A percentile compares a stretch with the other conserved stretches of the same genome.
Evolutionary conservation across 2,113 vertebrate species (phyloP).

Genomic region (Ursus arctos): DNA sequence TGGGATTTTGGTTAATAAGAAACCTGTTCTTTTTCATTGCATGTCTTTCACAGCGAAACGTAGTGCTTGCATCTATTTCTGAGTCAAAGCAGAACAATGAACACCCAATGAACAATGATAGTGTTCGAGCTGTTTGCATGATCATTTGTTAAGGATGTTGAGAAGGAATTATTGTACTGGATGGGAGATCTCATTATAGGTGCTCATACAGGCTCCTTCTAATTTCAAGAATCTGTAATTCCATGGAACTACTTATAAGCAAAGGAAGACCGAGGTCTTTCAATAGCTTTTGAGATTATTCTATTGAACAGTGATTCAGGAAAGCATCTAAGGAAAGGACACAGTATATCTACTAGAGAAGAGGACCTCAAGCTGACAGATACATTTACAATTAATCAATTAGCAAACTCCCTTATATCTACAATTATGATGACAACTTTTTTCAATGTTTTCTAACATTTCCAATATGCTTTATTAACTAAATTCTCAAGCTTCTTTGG

Average conservation of each 20-base stretch:
- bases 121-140: neutral
- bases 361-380: neutral
- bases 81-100: neutral
- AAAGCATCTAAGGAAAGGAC: neutral
- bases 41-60: neutral
- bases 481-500: neutral
- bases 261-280: neutral
- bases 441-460: neutral
- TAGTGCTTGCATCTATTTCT: neutral
- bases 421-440: neutral
- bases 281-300: neutral
- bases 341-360: neutral
- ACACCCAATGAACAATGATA: neutral
- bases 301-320: neutral
- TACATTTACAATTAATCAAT: neutral
- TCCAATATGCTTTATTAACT: neutral
- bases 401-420: neutral
- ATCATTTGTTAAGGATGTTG: neutral
- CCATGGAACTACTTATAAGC: neutral
- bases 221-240: slow-evolving; percentile 5
- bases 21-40: neutral
- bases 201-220: neutral
- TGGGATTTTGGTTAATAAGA: neutral
- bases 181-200: neutral
- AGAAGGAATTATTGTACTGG: neutral